Conservation (phyloP, 2,797 vertebrate genomes). For the Macropus fuliginosus region DNA sequence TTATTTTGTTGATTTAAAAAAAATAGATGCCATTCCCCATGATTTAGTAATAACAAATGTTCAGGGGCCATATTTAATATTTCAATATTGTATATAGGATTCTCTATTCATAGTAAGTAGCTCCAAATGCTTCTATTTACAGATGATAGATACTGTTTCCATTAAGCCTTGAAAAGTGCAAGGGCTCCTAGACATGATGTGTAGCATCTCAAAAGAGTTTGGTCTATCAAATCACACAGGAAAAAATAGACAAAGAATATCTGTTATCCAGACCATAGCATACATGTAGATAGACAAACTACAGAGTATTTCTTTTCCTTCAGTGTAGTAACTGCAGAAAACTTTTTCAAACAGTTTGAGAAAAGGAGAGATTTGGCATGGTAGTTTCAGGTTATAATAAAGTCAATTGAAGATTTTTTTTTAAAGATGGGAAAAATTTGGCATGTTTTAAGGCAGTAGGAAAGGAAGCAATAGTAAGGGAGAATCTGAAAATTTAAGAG, state of each 20-base stretch:
- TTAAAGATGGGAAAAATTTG: background rate
- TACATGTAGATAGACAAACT: background rate
- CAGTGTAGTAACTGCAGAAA: background rate
- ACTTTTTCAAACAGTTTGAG: background rate
- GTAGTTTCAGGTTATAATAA: background rate
- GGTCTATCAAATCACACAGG: background rate
- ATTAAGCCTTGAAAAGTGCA: background rate
- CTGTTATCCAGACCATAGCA: background rate
- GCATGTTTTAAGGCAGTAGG: background rate
- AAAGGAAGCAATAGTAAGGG: background rate
- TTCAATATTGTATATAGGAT: background rate
- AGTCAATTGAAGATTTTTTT: background rate
- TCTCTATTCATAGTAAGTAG: background rate
- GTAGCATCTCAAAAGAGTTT: background rate
- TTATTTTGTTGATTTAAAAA: background rate
- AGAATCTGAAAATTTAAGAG: background rate
- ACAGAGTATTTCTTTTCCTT: background rate
- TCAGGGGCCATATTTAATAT: background rate
- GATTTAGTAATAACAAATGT: background rate
- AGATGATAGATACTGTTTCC: background rate
- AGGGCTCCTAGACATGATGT: background rate
- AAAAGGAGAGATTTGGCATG: background rate
- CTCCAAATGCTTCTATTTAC: background rate
- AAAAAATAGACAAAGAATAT: background rate
- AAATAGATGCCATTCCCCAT: background rate